A percentile compares a stretch with the other conserved stretches of the same genome.
phyloP scores from a whole-genome alignment of 2,113 vertebrate genomes.

The Steatornis caripensis region DNA sequence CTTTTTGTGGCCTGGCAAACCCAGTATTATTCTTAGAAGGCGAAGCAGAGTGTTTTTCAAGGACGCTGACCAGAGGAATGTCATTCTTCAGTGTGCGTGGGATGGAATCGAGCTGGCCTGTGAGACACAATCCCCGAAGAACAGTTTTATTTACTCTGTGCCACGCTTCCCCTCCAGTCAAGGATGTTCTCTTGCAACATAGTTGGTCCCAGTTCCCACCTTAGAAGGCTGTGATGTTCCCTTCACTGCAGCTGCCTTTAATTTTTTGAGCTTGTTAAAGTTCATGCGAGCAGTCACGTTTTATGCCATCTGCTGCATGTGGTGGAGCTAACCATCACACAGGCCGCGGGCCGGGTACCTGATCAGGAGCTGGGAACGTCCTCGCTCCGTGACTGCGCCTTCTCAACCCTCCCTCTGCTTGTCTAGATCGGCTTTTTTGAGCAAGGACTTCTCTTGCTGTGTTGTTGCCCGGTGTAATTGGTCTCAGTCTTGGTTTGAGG shows the following conservation, averaged over 20 bases:
- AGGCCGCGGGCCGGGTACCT: background rate
- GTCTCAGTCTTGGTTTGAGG: background rate
- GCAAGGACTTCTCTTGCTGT: background rate
- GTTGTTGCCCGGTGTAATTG: accelerated
- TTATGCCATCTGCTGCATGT: background rate
- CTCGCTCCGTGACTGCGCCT: background rate
- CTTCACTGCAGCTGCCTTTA: constrained; percentile 3
- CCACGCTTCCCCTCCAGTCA: constrained; percentile 41
- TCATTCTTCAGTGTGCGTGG: background rate
- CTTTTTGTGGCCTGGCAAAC: background rate
- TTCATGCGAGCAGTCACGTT: background rate
- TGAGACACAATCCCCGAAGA: constrained; percentile 12
- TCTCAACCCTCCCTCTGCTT: background rate
- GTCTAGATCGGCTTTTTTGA: background rate
- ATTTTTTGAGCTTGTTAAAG: background rate
- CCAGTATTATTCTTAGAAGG: constrained; percentile 3
- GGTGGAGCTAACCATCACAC: accelerated
- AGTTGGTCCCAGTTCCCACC: constrained; percentile 55
- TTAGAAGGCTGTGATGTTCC: constrained; percentile 22
- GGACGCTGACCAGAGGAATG: constrained; percentile 21
- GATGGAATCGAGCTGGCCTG: background rate
- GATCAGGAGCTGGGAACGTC: accelerated
- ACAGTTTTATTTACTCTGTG: constrained; percentile 24
- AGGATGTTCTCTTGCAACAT: constrained; percentile 42
- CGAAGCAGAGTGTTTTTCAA: constrained; percentile 6